Conservation (phyloP, 2,888 invertebrate genomes). For the Apodemia hepburni region DNA sequence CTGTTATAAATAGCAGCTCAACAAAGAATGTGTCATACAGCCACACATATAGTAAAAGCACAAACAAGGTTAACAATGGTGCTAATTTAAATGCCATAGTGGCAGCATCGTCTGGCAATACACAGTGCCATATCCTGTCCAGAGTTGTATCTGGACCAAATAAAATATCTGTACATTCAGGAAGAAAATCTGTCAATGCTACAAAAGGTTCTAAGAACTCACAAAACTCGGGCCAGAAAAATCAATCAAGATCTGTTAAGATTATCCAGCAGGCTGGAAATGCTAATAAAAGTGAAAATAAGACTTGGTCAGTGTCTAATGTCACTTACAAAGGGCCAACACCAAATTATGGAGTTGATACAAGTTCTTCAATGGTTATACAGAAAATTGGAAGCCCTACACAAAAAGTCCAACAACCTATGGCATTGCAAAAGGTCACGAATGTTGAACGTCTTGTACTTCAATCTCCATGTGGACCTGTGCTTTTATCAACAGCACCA, state of each 20-base stretch:
- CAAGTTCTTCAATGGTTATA: conserved; percentile 64
- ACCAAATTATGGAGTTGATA: conserved; percentile 53
- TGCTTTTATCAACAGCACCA: conserved; percentile 65
- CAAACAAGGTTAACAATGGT: conserved; percentile 74
- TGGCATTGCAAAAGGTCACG: conserved; percentile 55
- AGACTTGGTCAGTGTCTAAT: conserved; percentile 63
- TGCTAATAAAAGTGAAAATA: conserved; percentile 60
- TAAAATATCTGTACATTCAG: conserved; percentile 71
- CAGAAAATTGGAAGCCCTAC: conserved; percentile 72
- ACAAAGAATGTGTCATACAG: conserved; percentile 68
- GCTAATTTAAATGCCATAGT: conserved; percentile 71
- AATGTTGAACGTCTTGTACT: conserved; percentile 67
- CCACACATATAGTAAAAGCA: conserved; percentile 64
- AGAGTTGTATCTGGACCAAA: conserved; percentile 73
- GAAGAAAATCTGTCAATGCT: conserved; percentile 62
- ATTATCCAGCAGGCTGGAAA: conserved; percentile 75
- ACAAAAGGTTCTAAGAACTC: conserved; percentile 63
- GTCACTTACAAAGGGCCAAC: conserved; percentile 64
- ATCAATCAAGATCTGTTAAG: conserved; percentile 75
- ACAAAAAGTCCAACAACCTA: conserved; percentile 50
- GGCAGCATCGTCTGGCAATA: conserved; percentile 60
- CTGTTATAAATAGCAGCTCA: conserved; percentile 60
- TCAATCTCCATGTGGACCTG: conserved; percentile 69
- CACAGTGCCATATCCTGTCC: conserved; percentile 71
- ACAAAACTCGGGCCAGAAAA: conserved; percentile 56